phyloP scores from a whole-genome alignment of 2,113 vertebrate species.

The Chloropsis cyanopogon region DNA sequence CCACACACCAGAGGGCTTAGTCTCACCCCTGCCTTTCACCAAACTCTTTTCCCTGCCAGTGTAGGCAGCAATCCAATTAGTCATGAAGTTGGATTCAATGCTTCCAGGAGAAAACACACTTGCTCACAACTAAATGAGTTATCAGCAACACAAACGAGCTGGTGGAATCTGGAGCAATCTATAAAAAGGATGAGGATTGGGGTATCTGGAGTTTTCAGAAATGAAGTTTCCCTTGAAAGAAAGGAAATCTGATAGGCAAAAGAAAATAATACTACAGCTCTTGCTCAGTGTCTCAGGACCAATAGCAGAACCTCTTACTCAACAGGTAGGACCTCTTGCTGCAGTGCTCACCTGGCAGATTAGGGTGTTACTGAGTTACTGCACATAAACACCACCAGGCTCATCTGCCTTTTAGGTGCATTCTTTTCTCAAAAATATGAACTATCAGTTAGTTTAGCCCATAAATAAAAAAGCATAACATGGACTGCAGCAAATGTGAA shows the following conservation, averaged over 20 bases:
- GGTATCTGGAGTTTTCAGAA: background rate
- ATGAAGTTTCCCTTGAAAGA: background rate
- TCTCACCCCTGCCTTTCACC: background rate
- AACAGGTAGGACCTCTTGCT: background rate
- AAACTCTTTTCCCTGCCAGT: background rate
- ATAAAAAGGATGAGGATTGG: background rate
- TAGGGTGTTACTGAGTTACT: background rate
- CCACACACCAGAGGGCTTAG: background rate
- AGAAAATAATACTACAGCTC: background rate
- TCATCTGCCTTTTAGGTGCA: background rate
- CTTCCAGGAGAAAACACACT: background rate
- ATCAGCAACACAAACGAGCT: background rate
- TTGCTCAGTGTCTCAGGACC: background rate
- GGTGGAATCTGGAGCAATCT: background rate
- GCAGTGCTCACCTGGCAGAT: background rate
- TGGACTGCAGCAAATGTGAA: background rate
- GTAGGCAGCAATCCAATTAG: background rate
- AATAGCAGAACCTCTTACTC: background rate
- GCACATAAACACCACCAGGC: background rate
- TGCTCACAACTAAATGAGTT: constrained; percentile 35
- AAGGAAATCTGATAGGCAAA: background rate
- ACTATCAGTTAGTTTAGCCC: background rate
- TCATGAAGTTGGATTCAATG: background rate
- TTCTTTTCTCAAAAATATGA: background rate
- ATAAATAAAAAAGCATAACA: background rate